Evolutionary conservation across 2,113 vertebrate species (phyloP).

Genomic region (Oophaga pumilio): DNA sequence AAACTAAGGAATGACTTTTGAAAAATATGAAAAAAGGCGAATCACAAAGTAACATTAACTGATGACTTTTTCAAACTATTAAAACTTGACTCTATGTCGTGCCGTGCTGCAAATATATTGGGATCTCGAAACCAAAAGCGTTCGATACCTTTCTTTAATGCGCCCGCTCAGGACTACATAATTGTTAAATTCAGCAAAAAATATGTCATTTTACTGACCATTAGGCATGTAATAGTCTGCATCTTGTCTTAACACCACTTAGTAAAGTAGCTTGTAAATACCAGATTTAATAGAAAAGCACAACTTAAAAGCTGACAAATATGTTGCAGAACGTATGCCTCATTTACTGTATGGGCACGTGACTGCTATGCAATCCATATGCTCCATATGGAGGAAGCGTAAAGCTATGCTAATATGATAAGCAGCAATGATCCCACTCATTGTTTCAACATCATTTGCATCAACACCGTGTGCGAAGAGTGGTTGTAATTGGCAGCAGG

Average conservation of each 20-base stretch:
- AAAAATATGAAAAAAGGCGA: not conserved
- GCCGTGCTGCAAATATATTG: not conserved
- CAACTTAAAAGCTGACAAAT: slow-evolving; percentile 39
- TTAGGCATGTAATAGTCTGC: slow-evolving; percentile 42
- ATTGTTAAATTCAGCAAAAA: slow-evolving; percentile 31
- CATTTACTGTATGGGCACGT: slow-evolving; percentile 37
- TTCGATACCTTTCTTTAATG: slow-evolving; percentile 10
- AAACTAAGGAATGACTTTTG: no score
- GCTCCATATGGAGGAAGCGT: slow-evolving; percentile 46
- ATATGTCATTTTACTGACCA: slow-evolving; percentile 34
- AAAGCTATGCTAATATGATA: slow-evolving; percentile 51
- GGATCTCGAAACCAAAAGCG: not conserved
- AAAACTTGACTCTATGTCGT: not conserved
- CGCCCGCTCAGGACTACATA: not conserved
- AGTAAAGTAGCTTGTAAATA: slow-evolving; percentile 28
- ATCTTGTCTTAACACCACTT: slow-evolving; percentile 1
- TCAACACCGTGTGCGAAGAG: slow-evolving; percentile 24
- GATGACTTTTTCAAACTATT: not conserved
- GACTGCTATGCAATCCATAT: slow-evolving; percentile 49
- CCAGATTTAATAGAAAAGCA: slow-evolving; percentile 38
- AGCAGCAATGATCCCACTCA: slow-evolving; percentile 29
- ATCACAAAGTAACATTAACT: not conserved
- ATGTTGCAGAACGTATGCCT: slow-evolving; percentile 40
- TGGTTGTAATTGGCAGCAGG: slow-evolving; percentile 43
- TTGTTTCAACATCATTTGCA: slow-evolving; percentile 55